These are phyloP conservation scores for Saccostrea glomerata DNA, from an alignment of 1,140 invertebrate species.

Conservation along the genomic window DNA sequence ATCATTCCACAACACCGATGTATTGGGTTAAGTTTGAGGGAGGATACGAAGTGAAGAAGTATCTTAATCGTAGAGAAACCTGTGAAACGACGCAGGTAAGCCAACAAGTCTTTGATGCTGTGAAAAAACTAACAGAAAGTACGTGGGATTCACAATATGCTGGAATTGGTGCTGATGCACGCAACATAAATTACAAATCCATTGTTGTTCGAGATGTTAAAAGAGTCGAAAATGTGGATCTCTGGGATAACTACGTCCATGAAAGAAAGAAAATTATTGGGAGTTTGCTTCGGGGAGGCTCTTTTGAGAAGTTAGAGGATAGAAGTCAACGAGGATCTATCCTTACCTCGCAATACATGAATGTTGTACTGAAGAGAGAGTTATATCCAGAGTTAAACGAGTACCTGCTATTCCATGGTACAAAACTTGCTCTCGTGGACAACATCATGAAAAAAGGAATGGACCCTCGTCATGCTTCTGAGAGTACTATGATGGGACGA, in stretches of 20 bases:
- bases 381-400: constrained; percentile 62
- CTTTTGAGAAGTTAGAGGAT: constrained; percentile 2
- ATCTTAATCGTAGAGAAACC: neutral
- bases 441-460: constrained; percentile 55
- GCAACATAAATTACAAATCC: constrained; percentile 8
- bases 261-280: constrained; percentile 37
- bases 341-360: neutral
- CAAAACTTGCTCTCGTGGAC: constrained; percentile 41
- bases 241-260: constrained; percentile 50
- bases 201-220: constrained; percentile 51
- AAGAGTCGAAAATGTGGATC: constrained; percentile 53
- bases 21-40: constrained; percentile 49
- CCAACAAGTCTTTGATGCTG: neutral
- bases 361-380: constrained; percentile 7
- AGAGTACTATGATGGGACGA: constrained; percentile 55
- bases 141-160: constrained; percentile 7
- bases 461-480: constrained; percentile 48
- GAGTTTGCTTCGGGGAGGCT: neutral
- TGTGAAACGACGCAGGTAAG: neutral
- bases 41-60: neutral
- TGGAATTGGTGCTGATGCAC: constrained; percentile 54
- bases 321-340: neutral
- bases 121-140: neutral
- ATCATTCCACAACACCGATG: neutral
- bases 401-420: constrained; percentile 66